These are phyloP conservation scores for Danaus chrysippus DNA, from an alignment of 2,888 invertebrate genomes.

Conservation along the genomic window DNA sequence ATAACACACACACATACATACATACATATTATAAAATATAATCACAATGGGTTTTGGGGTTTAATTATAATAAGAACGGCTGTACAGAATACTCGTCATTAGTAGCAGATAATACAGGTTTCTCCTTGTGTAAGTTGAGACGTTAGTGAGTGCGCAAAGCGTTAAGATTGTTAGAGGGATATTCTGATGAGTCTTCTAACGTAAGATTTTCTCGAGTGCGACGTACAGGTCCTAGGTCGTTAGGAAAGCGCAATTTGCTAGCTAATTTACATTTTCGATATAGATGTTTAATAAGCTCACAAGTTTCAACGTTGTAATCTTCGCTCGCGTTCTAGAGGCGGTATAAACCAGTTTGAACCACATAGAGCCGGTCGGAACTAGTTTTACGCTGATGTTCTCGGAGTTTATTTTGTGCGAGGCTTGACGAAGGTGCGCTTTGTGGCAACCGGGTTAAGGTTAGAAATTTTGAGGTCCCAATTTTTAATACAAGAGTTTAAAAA, in stretches of 20 bases:
- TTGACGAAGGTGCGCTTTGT: background rate
- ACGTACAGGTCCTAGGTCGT: constrained; percentile 35
- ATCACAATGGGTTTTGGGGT: no score
- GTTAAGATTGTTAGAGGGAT: constrained; percentile 22
- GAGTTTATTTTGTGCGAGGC: background rate
- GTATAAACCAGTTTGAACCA: constrained; percentile 31
- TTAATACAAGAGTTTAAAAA: background rate
- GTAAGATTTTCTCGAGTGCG: constrained; percentile 39
- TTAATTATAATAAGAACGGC: background rate
- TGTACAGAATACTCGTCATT: background rate
- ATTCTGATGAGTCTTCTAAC: constrained; percentile 22
- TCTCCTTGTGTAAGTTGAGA: constrained; percentile 14
- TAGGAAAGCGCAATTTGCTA: constrained; percentile 46
- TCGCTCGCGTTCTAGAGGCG: constrained; percentile 30
- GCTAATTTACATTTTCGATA: constrained; percentile 53
- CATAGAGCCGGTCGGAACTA: constrained; percentile 22
- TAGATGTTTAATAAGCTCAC: constrained; percentile 49
- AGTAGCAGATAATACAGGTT: constrained; percentile 7
- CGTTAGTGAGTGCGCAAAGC: constrained; percentile 17
- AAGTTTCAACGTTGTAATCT: constrained; percentile 45
- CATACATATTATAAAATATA: no score
- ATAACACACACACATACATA: no score
- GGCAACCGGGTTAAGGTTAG: background rate
- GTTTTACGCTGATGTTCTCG: constrained; percentile 13
- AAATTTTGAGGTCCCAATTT: background rate